A percentile compares a stretch with the other conserved stretches of the same genome.
phyloP scores from a whole-genome alignment of 1,140 invertebrate genomes.

The Hycleus phaleratus region DNA sequence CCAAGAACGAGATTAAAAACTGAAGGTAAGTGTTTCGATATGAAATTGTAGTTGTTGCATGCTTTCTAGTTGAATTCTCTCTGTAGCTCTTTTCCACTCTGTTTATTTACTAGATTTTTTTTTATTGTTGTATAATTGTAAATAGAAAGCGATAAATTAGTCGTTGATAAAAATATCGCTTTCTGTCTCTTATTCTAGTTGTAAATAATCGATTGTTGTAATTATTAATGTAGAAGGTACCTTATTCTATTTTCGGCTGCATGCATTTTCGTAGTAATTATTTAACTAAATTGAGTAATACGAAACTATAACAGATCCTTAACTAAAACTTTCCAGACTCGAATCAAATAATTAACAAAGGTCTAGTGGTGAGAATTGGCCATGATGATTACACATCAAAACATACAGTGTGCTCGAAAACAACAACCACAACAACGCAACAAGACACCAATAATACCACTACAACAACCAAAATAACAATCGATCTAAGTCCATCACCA shows the following conservation, averaged over 20 bases:
- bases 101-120: slow-evolving; percentile 4
- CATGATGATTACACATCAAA: slow-evolving; percentile 30
- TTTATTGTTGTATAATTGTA: too few relatives aligned
- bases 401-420: slow-evolving; percentile 36
- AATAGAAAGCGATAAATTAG: slow-evolving; percentile 1
- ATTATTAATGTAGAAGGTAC: slow-evolving; percentile 8
- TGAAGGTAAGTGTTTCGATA: neutral
- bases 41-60: neutral
- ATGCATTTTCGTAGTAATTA: slow-evolving; percentile 7
- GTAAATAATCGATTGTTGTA: slow-evolving; percentile 7
- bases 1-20: neutral
- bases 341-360: slow-evolving; percentile 38
- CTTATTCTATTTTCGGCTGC: slow-evolving; percentile 9
- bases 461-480: slow-evolving; percentile 40
- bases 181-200: neutral
- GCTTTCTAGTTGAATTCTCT: slow-evolving; percentile 5
- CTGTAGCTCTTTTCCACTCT: neutral
- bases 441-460: slow-evolving; percentile 24
- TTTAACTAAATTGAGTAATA: slow-evolving; percentile 5
- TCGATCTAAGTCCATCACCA: slow-evolving; percentile 39
- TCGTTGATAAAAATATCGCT: neutral
- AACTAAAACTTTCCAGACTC: slow-evolving; percentile 26
- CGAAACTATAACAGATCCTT: neutral
- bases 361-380: slow-evolving; percentile 39
- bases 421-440: slow-evolving; percentile 21